phyloP scores from a whole-genome alignment of 2,113 vertebrate genomes.

The Toxostoma redivivum region DNA sequence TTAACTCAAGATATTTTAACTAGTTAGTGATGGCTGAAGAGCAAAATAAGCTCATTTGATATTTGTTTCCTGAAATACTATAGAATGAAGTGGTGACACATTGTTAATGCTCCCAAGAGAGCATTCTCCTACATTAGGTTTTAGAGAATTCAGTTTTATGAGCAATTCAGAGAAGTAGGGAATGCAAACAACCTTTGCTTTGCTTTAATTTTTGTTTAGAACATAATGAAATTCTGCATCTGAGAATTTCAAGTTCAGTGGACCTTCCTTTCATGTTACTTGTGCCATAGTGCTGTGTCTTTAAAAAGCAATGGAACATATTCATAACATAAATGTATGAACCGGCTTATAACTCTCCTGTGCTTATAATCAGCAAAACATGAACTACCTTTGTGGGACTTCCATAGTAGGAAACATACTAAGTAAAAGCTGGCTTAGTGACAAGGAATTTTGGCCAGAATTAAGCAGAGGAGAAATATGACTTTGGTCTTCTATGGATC shows the following conservation, averaged over 20 bases:
- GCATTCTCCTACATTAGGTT: not conserved
- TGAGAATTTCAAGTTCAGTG: not conserved
- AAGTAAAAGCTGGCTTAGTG: not conserved
- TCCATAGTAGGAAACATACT: not conserved
- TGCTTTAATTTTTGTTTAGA: not conserved
- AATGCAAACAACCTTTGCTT: accelerated
- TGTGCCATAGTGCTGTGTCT: not conserved
- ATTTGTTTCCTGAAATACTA: not conserved
- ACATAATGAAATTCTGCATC: not conserved
- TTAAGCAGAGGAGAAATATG: not conserved
- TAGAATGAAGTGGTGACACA: not conserved
- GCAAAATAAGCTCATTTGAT: not conserved
- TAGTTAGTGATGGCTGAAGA: not conserved
- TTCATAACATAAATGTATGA: not conserved
- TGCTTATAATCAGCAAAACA: not conserved
- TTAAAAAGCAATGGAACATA: not conserved
- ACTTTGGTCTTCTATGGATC: not conserved
- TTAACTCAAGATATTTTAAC: not conserved
- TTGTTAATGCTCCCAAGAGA: not conserved
- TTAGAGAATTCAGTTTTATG: not conserved
- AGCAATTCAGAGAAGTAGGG: not conserved
- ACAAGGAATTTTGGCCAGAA: not conserved
- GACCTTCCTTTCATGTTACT: not conserved
- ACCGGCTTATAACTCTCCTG: not conserved
- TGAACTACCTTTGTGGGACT: not conserved